Evolutionary conservation across 2,113 vertebrate genomes (phyloP), one percentile per base, ranked within the genome.

Genomic region (Embiotoca jacksoni): DNA sequence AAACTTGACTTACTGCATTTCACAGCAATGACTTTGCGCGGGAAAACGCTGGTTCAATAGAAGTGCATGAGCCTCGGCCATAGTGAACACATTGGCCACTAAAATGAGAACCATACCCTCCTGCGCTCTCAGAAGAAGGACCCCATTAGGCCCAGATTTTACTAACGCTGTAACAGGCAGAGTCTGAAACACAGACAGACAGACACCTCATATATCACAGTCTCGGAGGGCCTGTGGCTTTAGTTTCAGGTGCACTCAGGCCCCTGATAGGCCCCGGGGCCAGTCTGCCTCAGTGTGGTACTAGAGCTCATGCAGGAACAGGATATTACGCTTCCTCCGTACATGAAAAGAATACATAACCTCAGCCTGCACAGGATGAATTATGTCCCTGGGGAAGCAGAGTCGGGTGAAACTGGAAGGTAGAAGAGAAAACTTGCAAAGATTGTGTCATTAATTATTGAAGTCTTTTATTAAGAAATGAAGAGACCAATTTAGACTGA

Each of bases 301-400:
- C 90, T 88, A 82, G 83, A 80, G 69, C 72, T 86, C 16, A 52
- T 78, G 73, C 63, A 55, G 85, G 84, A 93, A 94, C 91, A 92
- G 94, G 93, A 95, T 93, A 93, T 92, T 90, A 84, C 67, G 81
- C 82, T 94, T 94, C 92, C 93, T 91, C 85, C 72, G 74, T 84
- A 89, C 85, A 91, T 89, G 89, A 91, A 91, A 91, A 90, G 83
- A 90, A 92, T 85, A 91, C 90, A 91, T 91, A 75, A 81, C 85
- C 81, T 85, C 74, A 31, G 72, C 74, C 78, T 79, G 59, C 86
- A 84, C 78, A 80, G 84, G 83, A 56, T 87, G 89, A 93, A 85
- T 85, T 67, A 90, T 89, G 80, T 70, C 66, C 65, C 41, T 13
- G 2, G 39, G 15, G 68, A 70, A 76, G 47, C 59, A 31, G 57